These are phyloP conservation scores for Acholoe squamosa DNA, from an alignment of 2,888 invertebrate genomes.

Conservation along the genomic window DNA sequence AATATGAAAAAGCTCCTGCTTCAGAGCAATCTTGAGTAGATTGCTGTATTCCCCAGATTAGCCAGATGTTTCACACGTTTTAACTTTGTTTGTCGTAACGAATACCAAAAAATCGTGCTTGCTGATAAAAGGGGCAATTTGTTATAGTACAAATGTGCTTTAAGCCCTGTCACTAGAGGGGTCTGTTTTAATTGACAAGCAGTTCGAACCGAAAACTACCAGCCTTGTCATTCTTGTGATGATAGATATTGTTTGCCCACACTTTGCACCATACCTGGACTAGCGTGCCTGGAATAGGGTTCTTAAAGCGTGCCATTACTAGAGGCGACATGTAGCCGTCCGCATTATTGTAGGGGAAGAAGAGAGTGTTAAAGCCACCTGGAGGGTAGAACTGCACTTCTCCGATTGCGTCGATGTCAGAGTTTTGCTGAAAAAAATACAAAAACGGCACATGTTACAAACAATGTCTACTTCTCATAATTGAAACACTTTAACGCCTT, in stretches of 20 bases:
- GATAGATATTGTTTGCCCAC: conserved; percentile 85
- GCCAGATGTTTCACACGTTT: conserved; percentile 30
- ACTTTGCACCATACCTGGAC: conserved; percentile 81
- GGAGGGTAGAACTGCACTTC: conserved; percentile 65
- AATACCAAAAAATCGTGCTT: neutral
- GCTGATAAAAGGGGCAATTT: neutral
- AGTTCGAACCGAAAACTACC: conserved; percentile 97
- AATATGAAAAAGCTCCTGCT: neutral
- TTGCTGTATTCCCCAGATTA: neutral
- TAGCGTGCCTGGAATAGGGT: conserved; percentile 76
- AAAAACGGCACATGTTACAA: neutral
- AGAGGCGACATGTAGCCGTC: conserved; percentile 75
- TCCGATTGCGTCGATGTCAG: conserved; percentile 67
- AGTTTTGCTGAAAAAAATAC: conserved; percentile 64
- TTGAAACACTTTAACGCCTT: too few species aligned
- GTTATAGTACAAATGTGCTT: conserved; percentile 23
- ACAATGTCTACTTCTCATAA: too few species aligned
- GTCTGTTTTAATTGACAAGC: conserved; percentile 90
- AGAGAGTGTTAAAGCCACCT: conserved; percentile 60
- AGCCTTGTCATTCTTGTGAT: conserved; percentile 93
- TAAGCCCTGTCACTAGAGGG: conserved; percentile 59
- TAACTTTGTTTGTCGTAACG: neutral
- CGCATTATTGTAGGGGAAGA: conserved; percentile 69
- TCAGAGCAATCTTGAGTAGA: neutral
- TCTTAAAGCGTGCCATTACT: conserved; percentile 79